Evolutionary conservation across 2,797 vertebrate species (phyloP).

Genomic region (Huso huso): DNA sequence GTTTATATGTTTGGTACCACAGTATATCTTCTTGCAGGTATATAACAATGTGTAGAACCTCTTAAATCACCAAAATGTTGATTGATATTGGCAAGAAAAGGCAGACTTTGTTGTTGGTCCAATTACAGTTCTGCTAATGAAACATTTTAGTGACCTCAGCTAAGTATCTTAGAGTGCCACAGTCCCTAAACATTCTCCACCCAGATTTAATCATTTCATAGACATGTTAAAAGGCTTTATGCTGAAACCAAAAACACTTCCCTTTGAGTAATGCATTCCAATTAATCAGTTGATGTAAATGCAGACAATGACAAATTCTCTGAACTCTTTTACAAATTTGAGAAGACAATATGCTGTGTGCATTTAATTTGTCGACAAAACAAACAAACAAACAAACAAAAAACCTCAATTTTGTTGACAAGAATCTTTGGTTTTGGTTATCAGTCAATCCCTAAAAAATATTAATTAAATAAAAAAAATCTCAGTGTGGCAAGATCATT

Average conservation of each 20-base stretch:
- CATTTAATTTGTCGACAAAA: conserved; percentile 15
- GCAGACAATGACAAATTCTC: conserved; percentile 59
- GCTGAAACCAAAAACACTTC: conserved; percentile 79
- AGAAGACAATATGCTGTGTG: conserved; percentile 17
- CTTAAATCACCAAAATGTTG: too few relatives aligned
- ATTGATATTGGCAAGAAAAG: too few relatives aligned
- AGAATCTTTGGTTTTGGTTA: conserved; percentile 3
- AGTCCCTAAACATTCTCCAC: conserved; percentile 64
- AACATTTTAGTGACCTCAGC: conserved; percentile 50
- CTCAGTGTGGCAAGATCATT: too few relatives aligned
- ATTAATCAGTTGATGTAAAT: conserved; percentile 99
- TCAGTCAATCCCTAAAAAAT: conserved; percentile 11
- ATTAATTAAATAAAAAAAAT: not conserved
- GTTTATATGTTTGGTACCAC: too few relatives aligned
- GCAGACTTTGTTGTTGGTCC: too few relatives aligned
- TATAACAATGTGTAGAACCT: too few relatives aligned
- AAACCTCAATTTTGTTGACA: not conserved
- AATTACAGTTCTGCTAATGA: too few relatives aligned
- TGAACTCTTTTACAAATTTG: conserved; percentile 15
- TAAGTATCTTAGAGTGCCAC: conserved; percentile 53
- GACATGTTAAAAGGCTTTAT: conserved; percentile 77
- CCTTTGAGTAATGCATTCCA: conserved; percentile 78
- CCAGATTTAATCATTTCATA: conserved; percentile 80
- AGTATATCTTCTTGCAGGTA: too few relatives aligned
- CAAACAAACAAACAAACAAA: not conserved